These are phyloP conservation scores for Cheilinus undulatus DNA, from an alignment of 2,113 vertebrate species.

Conservation along the genomic window DNA sequence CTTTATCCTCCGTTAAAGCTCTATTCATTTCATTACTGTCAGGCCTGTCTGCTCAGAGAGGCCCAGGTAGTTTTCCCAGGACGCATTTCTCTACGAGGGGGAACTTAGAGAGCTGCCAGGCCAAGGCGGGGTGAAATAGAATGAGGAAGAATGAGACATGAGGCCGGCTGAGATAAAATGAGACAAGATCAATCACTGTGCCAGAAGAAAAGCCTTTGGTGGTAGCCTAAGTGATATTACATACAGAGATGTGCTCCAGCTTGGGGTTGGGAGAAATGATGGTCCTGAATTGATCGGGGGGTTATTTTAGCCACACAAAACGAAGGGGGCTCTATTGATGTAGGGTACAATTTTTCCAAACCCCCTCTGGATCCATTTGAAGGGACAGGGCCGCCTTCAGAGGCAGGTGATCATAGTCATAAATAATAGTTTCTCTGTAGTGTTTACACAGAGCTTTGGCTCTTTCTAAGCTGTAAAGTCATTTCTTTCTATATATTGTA, in stretches of 20 bases:
- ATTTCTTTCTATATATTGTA: no score
- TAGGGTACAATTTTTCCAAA: not conserved
- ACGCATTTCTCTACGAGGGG: not conserved
- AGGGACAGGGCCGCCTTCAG: not conserved
- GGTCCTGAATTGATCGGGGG: conserved; percentile 1
- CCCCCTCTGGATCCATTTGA: not conserved
- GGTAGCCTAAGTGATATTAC: conserved; percentile 25
- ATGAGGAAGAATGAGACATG: conserved; percentile 15
- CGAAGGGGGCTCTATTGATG: not conserved
- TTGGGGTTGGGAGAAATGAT: not conserved
- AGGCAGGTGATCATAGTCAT: not conserved
- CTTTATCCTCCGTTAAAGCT: conserved; percentile 59
- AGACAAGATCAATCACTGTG: conserved; percentile 20
- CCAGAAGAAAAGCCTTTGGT: conserved; percentile 18
- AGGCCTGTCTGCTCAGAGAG: conserved; percentile 41
- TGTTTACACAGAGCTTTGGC: no score
- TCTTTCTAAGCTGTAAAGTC: no score
- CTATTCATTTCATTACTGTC: conserved; percentile 59
- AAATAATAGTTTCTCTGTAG: not conserved
- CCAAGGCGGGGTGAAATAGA: conserved; percentile 5
- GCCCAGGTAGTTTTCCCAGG: conserved; percentile 20
- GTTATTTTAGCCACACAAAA: conserved; percentile 13
- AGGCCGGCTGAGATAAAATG: conserved; percentile 15
- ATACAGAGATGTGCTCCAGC: conserved; percentile 2
- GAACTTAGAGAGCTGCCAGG: conserved; percentile 30